Evolutionary conservation across 1,140 invertebrate species (phyloP).

Genomic region (Linepithema humile): DNA sequence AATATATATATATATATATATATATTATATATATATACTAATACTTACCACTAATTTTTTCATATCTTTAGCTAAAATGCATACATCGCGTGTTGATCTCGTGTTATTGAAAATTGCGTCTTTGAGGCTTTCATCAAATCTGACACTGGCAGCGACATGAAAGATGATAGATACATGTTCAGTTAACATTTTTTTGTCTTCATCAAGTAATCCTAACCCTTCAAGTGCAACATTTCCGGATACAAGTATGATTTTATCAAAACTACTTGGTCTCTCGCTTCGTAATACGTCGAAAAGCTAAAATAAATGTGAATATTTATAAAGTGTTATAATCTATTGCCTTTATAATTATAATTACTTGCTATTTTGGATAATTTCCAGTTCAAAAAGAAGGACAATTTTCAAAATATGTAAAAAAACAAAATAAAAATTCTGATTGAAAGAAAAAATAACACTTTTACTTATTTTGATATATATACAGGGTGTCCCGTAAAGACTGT

Average conservation of each 20-base stretch:
- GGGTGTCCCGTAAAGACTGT: too few species aligned
- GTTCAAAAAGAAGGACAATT: not conserved
- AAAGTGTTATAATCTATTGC: not conserved
- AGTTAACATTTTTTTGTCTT: slow-evolving; percentile 86
- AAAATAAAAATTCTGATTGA: not conserved
- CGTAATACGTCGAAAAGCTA: slow-evolving; percentile 84
- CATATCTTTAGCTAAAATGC: slow-evolving; percentile 88
- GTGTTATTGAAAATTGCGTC: slow-evolving; percentile 88
- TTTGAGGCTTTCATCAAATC: slow-evolving; percentile 94
- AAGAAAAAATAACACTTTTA: not conserved
- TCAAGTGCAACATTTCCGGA: slow-evolving; percentile 90
- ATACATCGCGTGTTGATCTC: slow-evolving; percentile 87
- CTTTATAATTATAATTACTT: slow-evolving; percentile 5
- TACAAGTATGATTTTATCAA: slow-evolving; percentile 91
- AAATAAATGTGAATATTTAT: not conserved
- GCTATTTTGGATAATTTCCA: not conserved
- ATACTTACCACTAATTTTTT: slow-evolving; percentile 87
- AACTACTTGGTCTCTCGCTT: slow-evolving; percentile 80
- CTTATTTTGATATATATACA: too few species aligned
- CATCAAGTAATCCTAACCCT: slow-evolving; percentile 85
- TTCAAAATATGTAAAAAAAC: not conserved
- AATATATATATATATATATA: too few species aligned
- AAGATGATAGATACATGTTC: slow-evolving; percentile 94
- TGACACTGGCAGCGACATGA: slow-evolving; percentile 97
- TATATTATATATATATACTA: not conserved